Evolutionary conservation across 2,113 vertebrate species (phyloP).

Genomic region (Scatophagus argus): DNA sequence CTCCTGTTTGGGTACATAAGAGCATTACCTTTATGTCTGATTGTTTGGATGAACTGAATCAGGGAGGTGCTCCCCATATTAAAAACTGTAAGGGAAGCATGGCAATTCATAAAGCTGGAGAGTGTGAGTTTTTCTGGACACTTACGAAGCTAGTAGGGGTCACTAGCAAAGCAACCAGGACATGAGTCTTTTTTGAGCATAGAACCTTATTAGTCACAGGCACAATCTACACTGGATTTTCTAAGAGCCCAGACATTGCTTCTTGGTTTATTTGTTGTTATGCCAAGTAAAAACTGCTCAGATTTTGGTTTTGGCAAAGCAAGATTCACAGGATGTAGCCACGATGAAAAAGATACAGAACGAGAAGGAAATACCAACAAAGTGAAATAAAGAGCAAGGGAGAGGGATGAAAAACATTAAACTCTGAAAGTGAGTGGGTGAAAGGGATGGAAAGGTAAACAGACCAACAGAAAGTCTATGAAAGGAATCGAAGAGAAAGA

Average conservation of each 20-base stretch:
- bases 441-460: conserved; percentile 27
- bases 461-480: conserved; percentile 30
- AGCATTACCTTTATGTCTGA: neutral
- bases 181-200: neutral
- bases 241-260: neutral
- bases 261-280: neutral
- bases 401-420: neutral
- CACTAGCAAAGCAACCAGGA: neutral
- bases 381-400: neutral
- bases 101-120: neutral
- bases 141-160: neutral
- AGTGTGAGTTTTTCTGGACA: neutral
- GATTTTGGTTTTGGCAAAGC: neutral
- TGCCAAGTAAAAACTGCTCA: no score
- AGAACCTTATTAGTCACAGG: neutral
- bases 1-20: neutral
- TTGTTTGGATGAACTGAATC: conserved; percentile 2
- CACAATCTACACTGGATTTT: neutral
- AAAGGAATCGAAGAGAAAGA: conserved; percentile 18
- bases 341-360: neutral
- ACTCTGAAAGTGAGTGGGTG: neutral
- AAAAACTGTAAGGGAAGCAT: neutral
- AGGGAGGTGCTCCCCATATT: neutral
- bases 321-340: neutral
- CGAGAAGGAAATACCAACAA: neutral